A percentile compares a stretch with the other conserved stretches of the same genome.
Evolutionary conservation across 2,113 vertebrate genomes (phyloP).

Genomic region (Gnathonemus echidnorhynchus): DNA sequence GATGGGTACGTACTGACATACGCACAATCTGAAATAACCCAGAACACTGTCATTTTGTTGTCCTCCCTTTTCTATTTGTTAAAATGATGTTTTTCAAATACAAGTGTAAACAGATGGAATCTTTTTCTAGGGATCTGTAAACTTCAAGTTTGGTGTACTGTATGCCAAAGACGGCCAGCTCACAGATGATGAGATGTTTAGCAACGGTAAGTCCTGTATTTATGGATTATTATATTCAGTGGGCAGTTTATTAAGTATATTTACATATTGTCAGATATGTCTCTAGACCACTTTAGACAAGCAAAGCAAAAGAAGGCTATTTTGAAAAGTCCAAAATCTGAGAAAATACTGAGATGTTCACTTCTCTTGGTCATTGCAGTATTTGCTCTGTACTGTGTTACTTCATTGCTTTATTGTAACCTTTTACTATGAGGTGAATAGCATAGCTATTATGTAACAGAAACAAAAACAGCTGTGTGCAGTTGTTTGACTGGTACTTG

Average conservation of each 20-base stretch:
- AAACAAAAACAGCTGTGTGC: background rate
- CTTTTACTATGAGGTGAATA: background rate
- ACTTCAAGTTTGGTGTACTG: slow-evolving; percentile 97
- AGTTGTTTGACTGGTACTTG: background rate
- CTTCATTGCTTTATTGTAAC: background rate
- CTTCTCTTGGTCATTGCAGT: background rate
- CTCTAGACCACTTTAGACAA: background rate
- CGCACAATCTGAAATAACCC: background rate
- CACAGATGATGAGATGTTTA: slow-evolving; percentile 98
- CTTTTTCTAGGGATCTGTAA: slow-evolving; percentile 82
- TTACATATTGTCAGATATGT: background rate
- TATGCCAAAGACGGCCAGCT: slow-evolving; percentile 96
- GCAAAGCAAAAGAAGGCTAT: background rate
- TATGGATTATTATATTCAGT: background rate
- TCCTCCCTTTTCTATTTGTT: background rate
- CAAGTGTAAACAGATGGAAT: slow-evolving; percentile 8
- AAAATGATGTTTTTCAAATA: background rate
- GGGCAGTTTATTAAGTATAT: background rate
- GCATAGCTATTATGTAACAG: background rate
- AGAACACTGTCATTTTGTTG: background rate
- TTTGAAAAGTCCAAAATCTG: background rate
- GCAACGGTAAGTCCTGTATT: slow-evolving; percentile 74
- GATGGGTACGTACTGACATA: background rate
- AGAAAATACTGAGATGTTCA: background rate
- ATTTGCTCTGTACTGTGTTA: background rate